Evolutionary conservation across 2,113 vertebrate genomes (phyloP).

Genomic region (Osmerus eperlanus): DNA sequence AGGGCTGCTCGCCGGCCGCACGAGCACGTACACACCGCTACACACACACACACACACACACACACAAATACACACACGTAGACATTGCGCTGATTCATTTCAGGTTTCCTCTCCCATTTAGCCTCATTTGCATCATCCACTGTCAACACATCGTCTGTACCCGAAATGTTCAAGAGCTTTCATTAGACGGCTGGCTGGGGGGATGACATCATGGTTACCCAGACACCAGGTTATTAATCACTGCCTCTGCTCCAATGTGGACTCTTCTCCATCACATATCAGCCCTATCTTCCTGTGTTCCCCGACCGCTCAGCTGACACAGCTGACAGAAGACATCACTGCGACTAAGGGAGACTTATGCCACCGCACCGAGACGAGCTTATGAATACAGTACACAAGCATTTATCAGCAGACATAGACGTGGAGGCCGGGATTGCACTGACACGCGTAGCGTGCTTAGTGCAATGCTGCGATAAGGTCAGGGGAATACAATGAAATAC

Average conservation of each 20-base stretch:
- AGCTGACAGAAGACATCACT: conserved; percentile 70
- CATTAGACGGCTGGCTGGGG: conserved; percentile 77
- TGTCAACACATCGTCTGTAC: conserved; percentile 70
- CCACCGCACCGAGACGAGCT: conserved; percentile 60
- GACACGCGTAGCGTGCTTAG: conserved; percentile 53
- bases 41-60: conserved; percentile 29
- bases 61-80: conserved; percentile 37
- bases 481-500: neutral
- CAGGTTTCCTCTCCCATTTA: conserved; percentile 71
- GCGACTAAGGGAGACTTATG: conserved; percentile 72
- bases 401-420: conserved; percentile 59
- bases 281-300: conserved; percentile 71
- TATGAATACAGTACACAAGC: conserved; percentile 67
- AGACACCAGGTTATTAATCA: conserved; percentile 80
- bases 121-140: conserved; percentile 77
- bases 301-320: conserved; percentile 68
- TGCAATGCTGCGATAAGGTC: conserved; percentile 23
- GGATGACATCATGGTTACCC: conserved; percentile 83
- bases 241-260: conserved; percentile 56
- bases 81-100: conserved; percentile 67
- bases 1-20: conserved; percentile 45
- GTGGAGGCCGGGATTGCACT: conserved; percentile 63
- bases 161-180: conserved; percentile 72
- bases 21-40: neutral
- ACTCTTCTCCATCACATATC: conserved; percentile 76